phyloP scores from a whole-genome alignment of 1,140 invertebrate genomes.

The Brachionus asplanchnoidis region DNA sequence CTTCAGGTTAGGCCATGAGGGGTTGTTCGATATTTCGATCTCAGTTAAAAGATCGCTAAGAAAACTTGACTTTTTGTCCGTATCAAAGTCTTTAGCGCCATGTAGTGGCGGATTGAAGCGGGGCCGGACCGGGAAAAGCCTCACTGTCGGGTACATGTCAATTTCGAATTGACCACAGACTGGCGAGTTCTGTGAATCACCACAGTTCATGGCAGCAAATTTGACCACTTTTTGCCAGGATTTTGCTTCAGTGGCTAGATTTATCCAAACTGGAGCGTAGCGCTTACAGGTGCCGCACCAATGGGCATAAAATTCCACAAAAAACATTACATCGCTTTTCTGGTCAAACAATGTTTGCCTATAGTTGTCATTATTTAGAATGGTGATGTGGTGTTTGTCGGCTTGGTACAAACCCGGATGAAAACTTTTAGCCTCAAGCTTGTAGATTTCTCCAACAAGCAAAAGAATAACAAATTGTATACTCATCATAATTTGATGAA shows the following conservation, averaged over 20 bases:
- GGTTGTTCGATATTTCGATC: background rate
- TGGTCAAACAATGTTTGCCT: background rate
- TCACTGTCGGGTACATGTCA: conserved; percentile 45
- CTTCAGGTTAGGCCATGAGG: background rate
- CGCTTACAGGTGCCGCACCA: conserved; percentile 56
- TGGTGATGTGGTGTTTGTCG: background rate
- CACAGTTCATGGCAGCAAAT: conserved; percentile 44
- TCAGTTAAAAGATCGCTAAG: background rate
- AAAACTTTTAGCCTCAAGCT: background rate
- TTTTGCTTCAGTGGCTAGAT: background rate
- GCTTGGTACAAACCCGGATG: background rate
- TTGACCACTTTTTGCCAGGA: conserved; percentile 42
- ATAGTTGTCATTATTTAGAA: background rate
- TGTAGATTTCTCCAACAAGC: background rate
- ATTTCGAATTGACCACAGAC: conserved; percentile 46
- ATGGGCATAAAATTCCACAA: conserved; percentile 55
- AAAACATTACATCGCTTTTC: conserved; percentile 46
- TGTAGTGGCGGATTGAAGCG: background rate
- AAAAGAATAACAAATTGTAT: background rate
- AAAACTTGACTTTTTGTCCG: background rate
- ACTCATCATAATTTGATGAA: background rate
- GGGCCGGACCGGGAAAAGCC: background rate
- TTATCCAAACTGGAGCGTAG: conserved; percentile 46
- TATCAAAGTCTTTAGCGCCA: background rate
- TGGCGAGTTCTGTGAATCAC: conserved; percentile 43